Evolutionary conservation across 2,888 invertebrate species (phyloP), one percentile per base, ranked within the genome.

Genomic region (Ochropacha duplaris): DNA sequence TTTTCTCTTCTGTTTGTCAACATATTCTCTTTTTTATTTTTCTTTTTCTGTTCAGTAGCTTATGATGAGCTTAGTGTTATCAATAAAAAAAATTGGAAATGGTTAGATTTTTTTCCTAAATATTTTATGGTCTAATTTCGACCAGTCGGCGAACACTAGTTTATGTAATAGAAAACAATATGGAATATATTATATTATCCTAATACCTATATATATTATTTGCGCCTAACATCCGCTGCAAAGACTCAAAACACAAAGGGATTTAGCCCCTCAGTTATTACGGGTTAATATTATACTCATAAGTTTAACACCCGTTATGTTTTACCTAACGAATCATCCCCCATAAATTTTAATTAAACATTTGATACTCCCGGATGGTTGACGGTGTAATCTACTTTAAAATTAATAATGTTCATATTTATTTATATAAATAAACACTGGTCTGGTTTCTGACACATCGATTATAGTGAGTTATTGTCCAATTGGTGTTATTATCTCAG

Each of bases 331-430:
- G 74, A 84, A 81, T 84, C 75, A 80, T 79, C 77, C 74, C 74
- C 81, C 76, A 84, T 87, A 86, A 85, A 85, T 88, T 87, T 86
- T 88, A 87, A 87, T 88, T 84, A 86, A 79, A 72, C 79, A 83
- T 86, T 83, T 86, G 83, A 85, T 84, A 86, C 81, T 63, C 66
- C 68, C 72, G 69, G 67, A 65, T 65, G 66, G 65, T 61, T 75
- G 69, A 66, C 64, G 67, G 64, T 59, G 65, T 76, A 74, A 76
- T 74, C 74, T 72, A 74, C 69, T 78, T 72, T 65, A 68, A 66
- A 72, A 78, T 75, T 78, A 76, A 73, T 78, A 76, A 71, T 70
- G 68, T 70, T 44, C 44, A 19, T 71, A 65, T 72, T 76, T 77
- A 74, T 73, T 70, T 70, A n/a, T n/a, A n/a, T n/a, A 71, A 61